Evolutionary conservation across 2,113 vertebrate species (phyloP).

Genomic region (Ondatra zibethicus): DNA sequence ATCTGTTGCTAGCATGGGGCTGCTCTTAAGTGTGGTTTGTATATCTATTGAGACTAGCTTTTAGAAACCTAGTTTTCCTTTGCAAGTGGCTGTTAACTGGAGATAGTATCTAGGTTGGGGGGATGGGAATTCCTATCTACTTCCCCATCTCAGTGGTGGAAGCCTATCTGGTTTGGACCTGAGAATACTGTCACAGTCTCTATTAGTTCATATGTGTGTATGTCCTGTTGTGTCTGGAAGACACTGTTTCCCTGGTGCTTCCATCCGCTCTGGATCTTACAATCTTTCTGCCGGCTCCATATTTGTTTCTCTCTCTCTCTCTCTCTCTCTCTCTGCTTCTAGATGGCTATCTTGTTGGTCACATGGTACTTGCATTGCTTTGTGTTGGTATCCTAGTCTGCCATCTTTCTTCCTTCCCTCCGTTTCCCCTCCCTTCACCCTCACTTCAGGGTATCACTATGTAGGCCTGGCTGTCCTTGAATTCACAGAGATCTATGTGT

Average conservation of each 20-base stretch:
- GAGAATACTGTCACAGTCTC: neutral
- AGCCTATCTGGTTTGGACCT: neutral
- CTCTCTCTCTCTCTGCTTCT: neutral
- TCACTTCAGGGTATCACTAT: neutral
- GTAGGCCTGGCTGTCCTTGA: neutral
- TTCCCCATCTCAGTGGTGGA: neutral
- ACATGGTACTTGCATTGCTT: neutral
- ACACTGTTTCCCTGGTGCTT: neutral
- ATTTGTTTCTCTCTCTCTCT: neutral
- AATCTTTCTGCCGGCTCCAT: neutral
- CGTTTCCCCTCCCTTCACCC: neutral
- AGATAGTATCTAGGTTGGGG: neutral
- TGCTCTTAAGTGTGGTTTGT: neutral
- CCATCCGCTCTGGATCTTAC: neutral
- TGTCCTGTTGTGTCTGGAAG: neutral
- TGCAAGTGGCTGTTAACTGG: neutral
- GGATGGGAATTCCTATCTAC: neutral
- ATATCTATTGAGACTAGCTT: too few relatives aligned
- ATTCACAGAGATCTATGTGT: neutral
- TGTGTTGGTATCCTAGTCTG: neutral
- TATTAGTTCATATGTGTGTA: too few relatives aligned
- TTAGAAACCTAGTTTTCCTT: neutral
- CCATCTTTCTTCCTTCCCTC: neutral
- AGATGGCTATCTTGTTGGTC: neutral
- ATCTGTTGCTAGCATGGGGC: neutral